phyloP scores from a whole-genome alignment of 1,140 invertebrate species.

The Orussus abietinus region DNA sequence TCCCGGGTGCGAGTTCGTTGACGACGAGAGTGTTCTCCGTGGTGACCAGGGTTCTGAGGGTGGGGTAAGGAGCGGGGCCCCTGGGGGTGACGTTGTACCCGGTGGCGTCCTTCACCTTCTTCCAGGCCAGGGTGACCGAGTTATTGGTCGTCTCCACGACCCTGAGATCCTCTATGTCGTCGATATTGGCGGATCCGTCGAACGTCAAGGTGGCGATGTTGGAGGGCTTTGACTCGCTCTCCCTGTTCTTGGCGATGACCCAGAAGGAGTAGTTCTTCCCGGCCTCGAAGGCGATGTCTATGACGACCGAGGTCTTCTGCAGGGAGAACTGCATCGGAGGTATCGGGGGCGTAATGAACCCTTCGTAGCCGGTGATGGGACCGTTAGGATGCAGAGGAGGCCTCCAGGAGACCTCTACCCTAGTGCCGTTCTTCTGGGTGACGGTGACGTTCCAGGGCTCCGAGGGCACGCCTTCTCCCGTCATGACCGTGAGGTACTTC shows the following conservation, averaged over 20 bases:
- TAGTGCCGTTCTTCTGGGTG: slow-evolving; percentile 60
- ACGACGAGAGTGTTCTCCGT: slow-evolving; percentile 52
- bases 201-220: slow-evolving; percentile 56
- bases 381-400: slow-evolving; percentile 63
- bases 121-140: slow-evolving; percentile 61
- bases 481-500: slow-evolving; percentile 59
- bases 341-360: slow-evolving; percentile 60
- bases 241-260: slow-evolving; percentile 67
- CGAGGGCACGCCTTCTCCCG: slow-evolving; percentile 64
- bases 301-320: slow-evolving; percentile 47
- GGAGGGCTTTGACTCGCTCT: slow-evolving; percentile 58
- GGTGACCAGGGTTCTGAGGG: slow-evolving; percentile 38
- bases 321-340: slow-evolving; percentile 46
- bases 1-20: slow-evolving; percentile 58
- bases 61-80: slow-evolving; percentile 54
- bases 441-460: slow-evolving; percentile 63
- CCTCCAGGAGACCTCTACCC: slow-evolving; percentile 66
- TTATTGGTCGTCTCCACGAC: slow-evolving; percentile 51
- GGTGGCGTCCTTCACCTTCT: slow-evolving; percentile 55
- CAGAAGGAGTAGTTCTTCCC: slow-evolving; percentile 70
- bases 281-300: slow-evolving; percentile 59
- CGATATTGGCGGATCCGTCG: slow-evolving; percentile 61
- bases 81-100: slow-evolving; percentile 59
- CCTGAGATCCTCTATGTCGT: slow-evolving; percentile 57
- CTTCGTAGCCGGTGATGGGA: slow-evolving; percentile 60